Evolutionary conservation across 2,797 vertebrate genomes (phyloP).

Genomic region (Poecile montanus): DNA sequence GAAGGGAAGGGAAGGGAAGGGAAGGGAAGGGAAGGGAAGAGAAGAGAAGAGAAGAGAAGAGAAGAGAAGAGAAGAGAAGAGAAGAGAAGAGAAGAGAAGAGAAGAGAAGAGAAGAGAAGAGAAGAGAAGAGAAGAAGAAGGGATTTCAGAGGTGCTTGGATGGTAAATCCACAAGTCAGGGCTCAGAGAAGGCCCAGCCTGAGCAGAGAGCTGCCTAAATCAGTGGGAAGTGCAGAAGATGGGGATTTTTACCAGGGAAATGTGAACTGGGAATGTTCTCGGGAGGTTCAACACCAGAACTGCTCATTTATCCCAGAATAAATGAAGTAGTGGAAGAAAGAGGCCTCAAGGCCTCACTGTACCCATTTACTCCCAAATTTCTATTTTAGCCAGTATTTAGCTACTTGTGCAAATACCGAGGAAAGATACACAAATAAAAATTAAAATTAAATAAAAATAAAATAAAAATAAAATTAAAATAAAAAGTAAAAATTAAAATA

Average conservation of each 20-base stretch:
- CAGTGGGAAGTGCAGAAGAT: neutral
- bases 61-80: neutral
- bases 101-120: too few relatives aligned
- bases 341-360: neutral
- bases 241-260: neutral
- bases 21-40: neutral
- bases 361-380: neutral
- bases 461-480: too few relatives aligned
- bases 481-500: too few relatives aligned
- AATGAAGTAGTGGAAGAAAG: neutral
- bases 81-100: neutral
- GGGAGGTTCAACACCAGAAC: neutral
- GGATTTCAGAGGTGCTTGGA: neutral
- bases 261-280: neutral
- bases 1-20: neutral
- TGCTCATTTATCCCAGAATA: neutral
- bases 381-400: neutral
- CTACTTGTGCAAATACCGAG: neutral
- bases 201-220: neutral
- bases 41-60: neutral
- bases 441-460: too few relatives aligned
- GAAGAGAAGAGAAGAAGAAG: neutral
- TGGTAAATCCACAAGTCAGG: neutral
- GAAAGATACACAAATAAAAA: neutral
- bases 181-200: neutral